Base-by-base conservation (phyloP, 1,140 invertebrate species). In the Hormaphis cornu region DNA sequence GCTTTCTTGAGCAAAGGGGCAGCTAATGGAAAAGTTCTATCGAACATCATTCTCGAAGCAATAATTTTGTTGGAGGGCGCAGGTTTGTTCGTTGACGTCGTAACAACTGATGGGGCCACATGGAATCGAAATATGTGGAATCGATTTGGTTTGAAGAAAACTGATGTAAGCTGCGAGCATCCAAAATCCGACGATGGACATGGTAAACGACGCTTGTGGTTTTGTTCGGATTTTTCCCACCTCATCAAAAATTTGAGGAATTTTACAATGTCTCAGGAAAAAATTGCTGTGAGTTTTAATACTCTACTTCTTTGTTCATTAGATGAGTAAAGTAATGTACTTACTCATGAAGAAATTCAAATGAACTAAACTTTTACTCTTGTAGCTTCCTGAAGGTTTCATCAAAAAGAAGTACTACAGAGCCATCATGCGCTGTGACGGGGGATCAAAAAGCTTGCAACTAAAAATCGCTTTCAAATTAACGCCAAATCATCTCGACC, bases 31-130 rank as follows among this genome's bases (percentile, higher is more conserved):
- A 70, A 46, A 7, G 59, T 75, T 33, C 71, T 76, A 22, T 46
- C 73, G 42, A 71, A 75, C n/a, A 46, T 77, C n/a, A 53, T 75
- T 7, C 52, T 75, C 10, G 75, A 76, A 70, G 50, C 52, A 8
- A 61, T 72, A 10, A 7, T 73, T 3, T 18, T 74, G 10, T 0
- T 71, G 8, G 72, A 74, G 72, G 72, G 72, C 20, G 12, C 59
- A 28, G 73, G 71, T 6, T 71, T 73, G 12, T 30, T 16, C 33
- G 72, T 74, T 5, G 73, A 74, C 53, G 69, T 28, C 12, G 46
- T 74, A 14, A 69, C 63, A 7, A 72, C 61, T 1, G 74, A 74
- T 69, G 72, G 72, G 16, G 72, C 71, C 12, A 42, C 69, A 8
- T 74, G 71, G 72, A 74, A 74, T 30, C 44, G 71, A 0, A 7